These are phyloP conservation scores for Saturnia japonica DNA, from an alignment of 2,888 invertebrate species.

Conservation along the genomic window DNA sequence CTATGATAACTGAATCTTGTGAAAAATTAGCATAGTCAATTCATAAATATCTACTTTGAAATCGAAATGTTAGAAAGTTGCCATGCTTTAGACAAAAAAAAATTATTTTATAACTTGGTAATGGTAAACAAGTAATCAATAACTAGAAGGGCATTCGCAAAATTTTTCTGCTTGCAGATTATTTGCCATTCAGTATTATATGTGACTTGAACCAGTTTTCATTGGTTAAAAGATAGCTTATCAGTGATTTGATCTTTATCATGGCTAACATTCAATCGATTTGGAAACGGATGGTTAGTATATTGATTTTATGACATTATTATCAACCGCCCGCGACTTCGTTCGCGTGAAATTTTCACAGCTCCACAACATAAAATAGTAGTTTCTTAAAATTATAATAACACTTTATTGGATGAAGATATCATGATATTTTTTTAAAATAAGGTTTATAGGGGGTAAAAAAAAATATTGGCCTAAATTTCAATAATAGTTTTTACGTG, in stretches of 20 bases:
- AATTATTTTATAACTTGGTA: constrained; percentile 36
- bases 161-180: constrained; percentile 2
- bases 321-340: neutral
- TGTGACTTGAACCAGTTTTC: neutral
- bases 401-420: too few relatives aligned
- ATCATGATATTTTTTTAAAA: too few relatives aligned
- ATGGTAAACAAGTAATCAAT: constrained; percentile 29
- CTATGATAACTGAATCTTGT: neutral
- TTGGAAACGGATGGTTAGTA: constrained; percentile 64
- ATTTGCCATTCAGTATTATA: neutral
- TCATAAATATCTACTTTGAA: neutral
- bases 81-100: neutral
- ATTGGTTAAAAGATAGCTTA: neutral
- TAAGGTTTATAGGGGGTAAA: too few relatives aligned
- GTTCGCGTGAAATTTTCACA: neutral
- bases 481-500: too few relatives aligned
- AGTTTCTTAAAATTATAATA: too few relatives aligned
- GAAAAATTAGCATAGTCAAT: neutral
- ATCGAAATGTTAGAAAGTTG: neutral
- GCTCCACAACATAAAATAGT: too few relatives aligned
- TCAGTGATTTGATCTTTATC: neutral
- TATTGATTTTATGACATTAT: constrained; percentile 12
- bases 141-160: neutral
- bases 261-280: constrained; percentile 65
- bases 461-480: too few relatives aligned